A percentile compares a stretch with the other conserved stretches of the same genome.
These are phyloP conservation scores for Tryphoninae sp. DNA, from an alignment of 2,888 invertebrate genomes.

Conservation along the genomic window DNA sequence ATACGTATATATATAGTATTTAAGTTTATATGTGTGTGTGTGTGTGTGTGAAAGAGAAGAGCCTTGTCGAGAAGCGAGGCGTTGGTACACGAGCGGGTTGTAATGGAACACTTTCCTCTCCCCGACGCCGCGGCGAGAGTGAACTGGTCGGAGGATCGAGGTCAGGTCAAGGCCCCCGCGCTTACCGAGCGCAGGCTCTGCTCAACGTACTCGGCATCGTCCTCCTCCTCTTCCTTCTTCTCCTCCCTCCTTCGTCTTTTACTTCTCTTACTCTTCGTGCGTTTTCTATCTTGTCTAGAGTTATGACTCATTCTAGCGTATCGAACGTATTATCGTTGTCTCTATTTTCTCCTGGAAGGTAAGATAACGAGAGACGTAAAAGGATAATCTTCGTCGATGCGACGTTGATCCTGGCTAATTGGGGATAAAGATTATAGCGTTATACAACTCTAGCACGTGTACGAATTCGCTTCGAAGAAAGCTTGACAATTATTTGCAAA, in stretches of 20 bases:
- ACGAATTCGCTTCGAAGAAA: too few species aligned
- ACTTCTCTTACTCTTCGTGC: conserved; percentile 33
- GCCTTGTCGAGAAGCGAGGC: conserved; percentile 38
- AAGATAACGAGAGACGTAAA: neutral
- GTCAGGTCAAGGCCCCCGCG: conserved; percentile 81
- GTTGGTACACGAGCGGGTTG: conserved; percentile 65
- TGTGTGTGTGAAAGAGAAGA: conserved; percentile 41
- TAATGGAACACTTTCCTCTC: conserved; percentile 81
- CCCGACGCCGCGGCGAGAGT: conserved; percentile 80
- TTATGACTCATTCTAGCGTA: neutral
- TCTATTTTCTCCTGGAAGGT: too few species aligned
- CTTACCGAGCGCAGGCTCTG: conserved; percentile 69
- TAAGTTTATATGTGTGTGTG: conserved; percentile 1
- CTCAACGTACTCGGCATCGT: conserved; percentile 41
- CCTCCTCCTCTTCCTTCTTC: conserved; percentile 24
- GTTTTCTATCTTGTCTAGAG: conserved; percentile 3
- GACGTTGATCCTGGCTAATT: neutral
- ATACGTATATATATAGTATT: conserved; percentile 2
- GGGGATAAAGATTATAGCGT: neutral
- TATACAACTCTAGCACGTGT: too few species aligned
- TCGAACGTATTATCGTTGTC: too few species aligned
- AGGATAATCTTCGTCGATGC: neutral
- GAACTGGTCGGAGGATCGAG: conserved; percentile 80
- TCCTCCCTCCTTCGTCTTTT: conserved; percentile 16
- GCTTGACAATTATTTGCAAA: too few species aligned